A percentile compares a stretch with the other conserved stretches of the same genome.
Conservation (phyloP, 2,113 vertebrate species). For the Brachypteracias leptosomus region DNA sequence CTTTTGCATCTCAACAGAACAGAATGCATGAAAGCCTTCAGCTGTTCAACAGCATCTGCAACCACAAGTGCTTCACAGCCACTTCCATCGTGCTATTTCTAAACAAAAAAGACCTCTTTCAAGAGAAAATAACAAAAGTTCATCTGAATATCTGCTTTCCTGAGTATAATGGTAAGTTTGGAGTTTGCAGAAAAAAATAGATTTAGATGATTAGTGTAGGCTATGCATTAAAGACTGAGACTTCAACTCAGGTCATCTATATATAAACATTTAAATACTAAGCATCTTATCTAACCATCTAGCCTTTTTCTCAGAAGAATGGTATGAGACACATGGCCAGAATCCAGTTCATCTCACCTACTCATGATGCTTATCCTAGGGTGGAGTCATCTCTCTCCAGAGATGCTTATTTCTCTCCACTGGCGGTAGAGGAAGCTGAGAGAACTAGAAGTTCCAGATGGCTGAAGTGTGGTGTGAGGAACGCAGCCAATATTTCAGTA, state of each 20-base stretch:
- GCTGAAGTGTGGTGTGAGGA: background rate
- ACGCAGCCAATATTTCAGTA: background rate
- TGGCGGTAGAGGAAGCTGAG: background rate
- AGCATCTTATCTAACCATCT: background rate
- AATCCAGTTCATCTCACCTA: background rate
- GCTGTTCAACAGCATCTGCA: conserved; percentile 81
- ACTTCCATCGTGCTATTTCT: conserved; percentile 81
- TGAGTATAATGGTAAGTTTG: conserved; percentile 75
- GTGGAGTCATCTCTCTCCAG: background rate
- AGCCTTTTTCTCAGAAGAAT: background rate
- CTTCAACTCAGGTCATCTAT: background rate
- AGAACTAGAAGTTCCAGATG: background rate
- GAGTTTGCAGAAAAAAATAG: background rate
- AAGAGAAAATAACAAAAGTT: conserved; percentile 76
- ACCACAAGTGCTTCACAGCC: conserved; percentile 77
- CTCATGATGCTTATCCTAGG: background rate
- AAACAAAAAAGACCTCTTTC: conserved; percentile 81
- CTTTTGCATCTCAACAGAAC: conserved; percentile 68
- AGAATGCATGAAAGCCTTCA: conserved; percentile 82
- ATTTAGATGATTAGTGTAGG: background rate
- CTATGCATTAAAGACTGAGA: background rate
- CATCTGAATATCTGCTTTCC: conserved; percentile 78
- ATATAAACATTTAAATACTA: background rate
- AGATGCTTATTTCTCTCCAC: background rate
- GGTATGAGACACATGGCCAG: background rate